Percentiles rank a stretch among this genome's conserved stretches.
These are phyloP conservation scores for Drosophila nebulosa DNA, from an alignment of 1,140 invertebrate species.

Conservation along the genomic window DNA sequence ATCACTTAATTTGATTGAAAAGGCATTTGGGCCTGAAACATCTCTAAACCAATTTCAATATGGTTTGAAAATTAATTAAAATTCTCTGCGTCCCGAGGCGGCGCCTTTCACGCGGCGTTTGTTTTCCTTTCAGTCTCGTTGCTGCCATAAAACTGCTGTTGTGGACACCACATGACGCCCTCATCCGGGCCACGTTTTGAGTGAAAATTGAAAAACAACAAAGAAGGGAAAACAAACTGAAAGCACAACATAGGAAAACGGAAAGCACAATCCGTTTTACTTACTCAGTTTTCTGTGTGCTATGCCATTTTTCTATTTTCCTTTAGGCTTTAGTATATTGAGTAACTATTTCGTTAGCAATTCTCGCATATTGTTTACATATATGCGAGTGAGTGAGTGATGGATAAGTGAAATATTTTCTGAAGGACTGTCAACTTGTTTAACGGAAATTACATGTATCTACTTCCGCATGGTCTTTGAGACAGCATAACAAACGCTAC, in stretches of 20 bases:
- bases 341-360: neutral
- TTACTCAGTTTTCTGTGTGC: neutral
- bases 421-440: neutral
- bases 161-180: conserved; percentile 33
- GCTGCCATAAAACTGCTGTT: conserved; percentile 55
- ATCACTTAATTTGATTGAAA: conserved; percentile 1
- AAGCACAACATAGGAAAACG: conserved; percentile 28
- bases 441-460: neutral
- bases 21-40: conserved; percentile 7
- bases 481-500: neutral
- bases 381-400: neutral
- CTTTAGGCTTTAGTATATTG: neutral
- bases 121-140: conserved; percentile 37
- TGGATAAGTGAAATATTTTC: neutral
- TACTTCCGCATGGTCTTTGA: neutral
- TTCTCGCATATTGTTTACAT: neutral
- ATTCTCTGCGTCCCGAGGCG: conserved; percentile 27
- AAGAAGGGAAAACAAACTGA: conserved; percentile 33
- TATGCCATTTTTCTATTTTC: neutral
- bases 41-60: conserved; percentile 37
- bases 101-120: conserved; percentile 17
- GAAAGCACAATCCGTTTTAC: neutral
- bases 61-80: conserved; percentile 58
- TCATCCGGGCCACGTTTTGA: conserved; percentile 6
- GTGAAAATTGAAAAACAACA: conserved; percentile 46